Base-by-base conservation (phyloP, 2,797 vertebrate species). In the Scleropages formosus region DNA sequence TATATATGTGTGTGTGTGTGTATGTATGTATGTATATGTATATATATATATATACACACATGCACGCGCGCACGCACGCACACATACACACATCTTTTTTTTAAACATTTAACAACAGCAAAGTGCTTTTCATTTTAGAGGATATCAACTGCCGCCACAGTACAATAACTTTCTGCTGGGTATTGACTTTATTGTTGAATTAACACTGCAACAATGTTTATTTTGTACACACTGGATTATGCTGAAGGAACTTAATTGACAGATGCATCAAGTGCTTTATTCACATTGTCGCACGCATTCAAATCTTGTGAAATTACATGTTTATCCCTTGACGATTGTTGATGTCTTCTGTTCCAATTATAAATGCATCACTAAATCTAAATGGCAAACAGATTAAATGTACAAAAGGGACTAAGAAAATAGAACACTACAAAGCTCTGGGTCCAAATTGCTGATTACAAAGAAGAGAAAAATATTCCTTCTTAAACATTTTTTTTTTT, bases 221-320 rank as follows among this genome's bases (percentile, higher is more conserved):
- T 56, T 46, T 70, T 70, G 47, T 24, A 22, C 68, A 16, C 44
- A 26, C 68, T 53, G 26, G 27, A 53, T 70, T 53, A 24, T 70
- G 16, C 68, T 70, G 68, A 58, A 53, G 47, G 49, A 6, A 20
- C 68, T 56, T 56, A 46, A 31, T 49, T 70, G 68, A 58, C 47
- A 70, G 68, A 27, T 51, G 68, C 68, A 70, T 70, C 56, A 47
- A 70, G 47, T 24, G 49, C 51, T 56, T 53, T 70, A 27, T 49
- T 26, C 49, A 18, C 46, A 70, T 27, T 58, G 68, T 70, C 68
- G 70, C 47, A 70, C 70, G 68, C 47, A 70, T 70, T 70, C 68
- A 70, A 53, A 70, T 70, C 47, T 70, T 70, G 56, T 53, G 47
- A 70, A 70, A 70, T 70, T 70, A 70, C 68, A 70, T 70, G 47